phyloP scores from a whole-genome alignment of 2,888 invertebrate species.

The Agrotis ipsilon region DNA sequence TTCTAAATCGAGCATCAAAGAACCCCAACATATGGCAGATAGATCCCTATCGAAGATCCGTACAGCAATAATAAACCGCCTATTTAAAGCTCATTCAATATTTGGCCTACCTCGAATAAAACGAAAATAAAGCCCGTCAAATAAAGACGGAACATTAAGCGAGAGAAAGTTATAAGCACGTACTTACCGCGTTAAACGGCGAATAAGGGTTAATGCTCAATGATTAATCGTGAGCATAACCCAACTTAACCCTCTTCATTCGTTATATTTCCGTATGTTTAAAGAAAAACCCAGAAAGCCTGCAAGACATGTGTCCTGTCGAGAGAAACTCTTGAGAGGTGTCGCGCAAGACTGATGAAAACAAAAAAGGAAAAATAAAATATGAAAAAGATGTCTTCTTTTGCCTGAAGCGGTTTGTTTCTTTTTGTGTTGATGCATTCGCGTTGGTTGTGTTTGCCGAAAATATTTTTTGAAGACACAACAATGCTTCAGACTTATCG shows the following conservation, averaged over 20 bases:
- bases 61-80: conserved; percentile 48
- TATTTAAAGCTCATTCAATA: conserved; percentile 45
- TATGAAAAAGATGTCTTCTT: conserved; percentile 28
- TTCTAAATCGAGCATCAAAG: conserved; percentile 56
- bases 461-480: conserved; percentile 12
- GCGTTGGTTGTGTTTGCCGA: conserved; percentile 9
- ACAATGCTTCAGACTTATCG: neutral
- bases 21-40: conserved; percentile 54
- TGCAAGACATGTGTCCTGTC: conserved; percentile 58
- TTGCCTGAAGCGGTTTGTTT: conserved; percentile 11
- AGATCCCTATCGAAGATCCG: conserved; percentile 48
- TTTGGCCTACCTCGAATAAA: conserved; percentile 40
- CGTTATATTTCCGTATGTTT: conserved; percentile 67
- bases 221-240: conserved; percentile 72
- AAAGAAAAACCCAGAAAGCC: conserved; percentile 61
- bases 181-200: conserved; percentile 61
- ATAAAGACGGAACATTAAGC: conserved; percentile 31
- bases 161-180: conserved; percentile 54
- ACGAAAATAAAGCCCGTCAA: conserved; percentile 43
- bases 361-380: conserved; percentile 44
- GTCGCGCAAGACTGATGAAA: conserved; percentile 57
- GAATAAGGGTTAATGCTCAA: conserved; percentile 69
- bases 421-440: conserved; percentile 7
- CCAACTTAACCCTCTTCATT: conserved; percentile 65
- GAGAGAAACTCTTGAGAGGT: conserved; percentile 46